These are phyloP conservation scores for Leptinotarsa haldemani DNA, from an alignment of 2,888 invertebrate genomes.

Conservation along the genomic window DNA sequence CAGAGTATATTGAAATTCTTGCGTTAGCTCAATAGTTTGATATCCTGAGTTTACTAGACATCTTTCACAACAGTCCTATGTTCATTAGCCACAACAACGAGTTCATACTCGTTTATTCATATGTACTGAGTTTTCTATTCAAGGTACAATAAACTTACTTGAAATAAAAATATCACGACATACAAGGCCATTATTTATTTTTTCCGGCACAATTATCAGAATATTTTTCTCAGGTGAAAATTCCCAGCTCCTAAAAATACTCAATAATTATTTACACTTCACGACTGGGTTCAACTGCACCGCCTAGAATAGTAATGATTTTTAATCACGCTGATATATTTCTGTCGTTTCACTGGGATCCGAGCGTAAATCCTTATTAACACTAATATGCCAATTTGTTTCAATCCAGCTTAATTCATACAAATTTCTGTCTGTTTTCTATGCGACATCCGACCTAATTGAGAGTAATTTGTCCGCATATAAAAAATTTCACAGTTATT, in stretches of 20 bases:
- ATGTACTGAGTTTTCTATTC: too few relatives aligned
- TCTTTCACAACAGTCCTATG: too few relatives aligned
- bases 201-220: too few relatives aligned
- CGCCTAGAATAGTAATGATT: constrained; percentile 8
- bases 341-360: constrained; percentile 19
- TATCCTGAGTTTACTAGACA: too few relatives aligned
- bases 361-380: constrained; percentile 36
- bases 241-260: not conserved
- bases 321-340: constrained; percentile 16
- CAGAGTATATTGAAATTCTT: too few relatives aligned
- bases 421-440: constrained; percentile 35
- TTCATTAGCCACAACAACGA: too few relatives aligned
- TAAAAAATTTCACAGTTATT: constrained; percentile 20
- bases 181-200: too few relatives aligned
- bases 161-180: too few relatives aligned
- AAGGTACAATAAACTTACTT: too few relatives aligned
- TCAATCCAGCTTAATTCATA: constrained; percentile 37
- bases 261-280: not conserved
- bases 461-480: constrained; percentile 33
- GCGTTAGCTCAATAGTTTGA: too few relatives aligned
- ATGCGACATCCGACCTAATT: constrained; percentile 36
- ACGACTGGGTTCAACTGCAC: not conserved
- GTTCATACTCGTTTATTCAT: too few relatives aligned
- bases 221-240: not conserved
- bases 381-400: constrained; percentile 37